A percentile compares a stretch with the other conserved stretches of the same genome.
phyloP scores from a whole-genome alignment of 2,888 invertebrate species.

The Lycophotia porphyrea region DNA sequence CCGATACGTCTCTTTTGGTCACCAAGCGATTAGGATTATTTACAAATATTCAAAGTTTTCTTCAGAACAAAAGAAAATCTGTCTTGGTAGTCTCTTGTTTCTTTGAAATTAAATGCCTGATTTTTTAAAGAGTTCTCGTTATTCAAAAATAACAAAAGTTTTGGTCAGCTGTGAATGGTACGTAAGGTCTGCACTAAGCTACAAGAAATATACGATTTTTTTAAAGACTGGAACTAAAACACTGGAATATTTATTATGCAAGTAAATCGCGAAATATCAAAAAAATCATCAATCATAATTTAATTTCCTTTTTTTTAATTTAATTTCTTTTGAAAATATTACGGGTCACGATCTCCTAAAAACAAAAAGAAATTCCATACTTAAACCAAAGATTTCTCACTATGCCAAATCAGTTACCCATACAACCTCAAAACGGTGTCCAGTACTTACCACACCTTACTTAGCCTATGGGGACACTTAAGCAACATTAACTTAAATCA shows the following conservation, averaged over 20 bases:
- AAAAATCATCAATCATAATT: too few species aligned
- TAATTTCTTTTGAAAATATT: too few species aligned
- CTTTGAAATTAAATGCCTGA: not conserved
- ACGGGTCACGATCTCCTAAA: not conserved
- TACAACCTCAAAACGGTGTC: slow-evolving; percentile 33
- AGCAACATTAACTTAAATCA: slow-evolving; percentile 51
- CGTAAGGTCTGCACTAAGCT: not conserved
- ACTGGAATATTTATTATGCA: too few species aligned
- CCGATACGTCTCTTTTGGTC: slow-evolving; percentile 55
- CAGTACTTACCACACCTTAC: slow-evolving; percentile 45
- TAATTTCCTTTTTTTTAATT: too few species aligned
- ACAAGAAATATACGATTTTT: not conserved
- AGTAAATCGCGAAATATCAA: too few species aligned
- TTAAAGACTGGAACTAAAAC: too few species aligned
- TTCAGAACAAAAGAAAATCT: not conserved
- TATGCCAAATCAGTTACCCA: slow-evolving; percentile 17
- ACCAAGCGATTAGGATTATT: slow-evolving; percentile 38
- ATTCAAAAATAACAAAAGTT: not conserved
- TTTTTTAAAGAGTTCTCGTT: not conserved
- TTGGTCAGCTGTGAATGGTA: not conserved
- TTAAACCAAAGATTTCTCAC: slow-evolving; percentile 7
- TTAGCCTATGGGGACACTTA: slow-evolving; percentile 47
- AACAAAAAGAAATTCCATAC: not conserved
- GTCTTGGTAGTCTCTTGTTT: not conserved
- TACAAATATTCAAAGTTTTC: slow-evolving; percentile 1